Evolutionary conservation across 2,888 invertebrate species (phyloP), one percentile per base, ranked within the genome.

Genomic region (Xanthia togata): DNA sequence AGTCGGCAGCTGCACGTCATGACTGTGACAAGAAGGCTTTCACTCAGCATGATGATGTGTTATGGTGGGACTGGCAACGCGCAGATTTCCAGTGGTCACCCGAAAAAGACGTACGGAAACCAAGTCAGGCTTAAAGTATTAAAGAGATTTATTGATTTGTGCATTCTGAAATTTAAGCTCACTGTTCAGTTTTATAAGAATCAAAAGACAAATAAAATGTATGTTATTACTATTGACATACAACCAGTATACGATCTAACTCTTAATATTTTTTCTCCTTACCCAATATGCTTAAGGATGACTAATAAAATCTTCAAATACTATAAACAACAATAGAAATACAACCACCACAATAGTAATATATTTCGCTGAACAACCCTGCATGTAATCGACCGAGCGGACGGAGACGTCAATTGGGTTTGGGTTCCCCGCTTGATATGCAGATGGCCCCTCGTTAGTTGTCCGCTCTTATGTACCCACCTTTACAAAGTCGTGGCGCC

Each of bases 371-470:
- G 69, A 55, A 38, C 81, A 83, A 63, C 85, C 85, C 79, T 79
- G 79, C 60, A 73, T 79, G 76, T 83, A 86, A 83, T 81, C 81
- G 82, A 78, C 74, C 76, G 74, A 80, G 82, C 77, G 83, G 72
- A 81, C 77, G 85, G 78, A 83, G 77, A 81, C 83, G 79, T 84
- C 90, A 90, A 92, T 91, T 89, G 89, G 86, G 88, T 89, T 90
- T 87, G 83, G 81, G 87, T 78, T 82, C 81, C 75, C 78, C 87
- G 87, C 85, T 91, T 90, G 89, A 91, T 92, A 92, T 92, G 92
- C 91, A 92, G 90, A 92, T 92, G 88, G 86, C 84, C 83, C 79
- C 92, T 92, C 91, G 92, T 92, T 92, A 91, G 89, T 79, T 79
- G 87, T 81, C 87, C 84, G 78, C 88, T 87, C 85, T 85, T 84